These are phyloP conservation scores for Acrocephalus scirpaceus DNA, from an alignment of 2,797 vertebrate genomes.

Conservation along the genomic window DNA sequence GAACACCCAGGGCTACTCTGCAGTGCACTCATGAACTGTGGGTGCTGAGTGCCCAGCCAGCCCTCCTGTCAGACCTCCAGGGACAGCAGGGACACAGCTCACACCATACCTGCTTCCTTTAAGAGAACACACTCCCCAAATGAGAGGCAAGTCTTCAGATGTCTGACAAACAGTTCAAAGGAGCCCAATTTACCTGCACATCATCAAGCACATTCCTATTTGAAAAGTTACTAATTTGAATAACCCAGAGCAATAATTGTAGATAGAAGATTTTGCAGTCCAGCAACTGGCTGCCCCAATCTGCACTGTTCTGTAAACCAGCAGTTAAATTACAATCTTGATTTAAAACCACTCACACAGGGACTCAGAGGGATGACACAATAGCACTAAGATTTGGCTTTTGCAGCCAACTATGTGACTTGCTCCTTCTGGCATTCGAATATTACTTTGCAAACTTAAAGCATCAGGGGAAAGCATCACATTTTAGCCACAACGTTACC, in stretches of 20 bases:
- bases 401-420: neutral
- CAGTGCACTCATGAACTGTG: neutral
- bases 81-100: neutral
- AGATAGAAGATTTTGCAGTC: neutral
- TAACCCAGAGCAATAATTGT: neutral
- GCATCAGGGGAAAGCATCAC: neutral
- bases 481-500: neutral
- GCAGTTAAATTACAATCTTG: neutral
- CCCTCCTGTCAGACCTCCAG: neutral
- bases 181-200: neutral
- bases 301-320: neutral
- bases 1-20: too few relatives aligned
- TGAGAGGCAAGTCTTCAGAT: neutral
- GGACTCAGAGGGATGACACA: neutral
- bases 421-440: neutral
- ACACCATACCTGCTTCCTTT: neutral
- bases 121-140: neutral
- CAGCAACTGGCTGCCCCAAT: neutral
- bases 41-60: neutral
- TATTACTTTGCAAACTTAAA: neutral
- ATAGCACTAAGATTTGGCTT: neutral
- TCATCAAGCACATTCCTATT: neutral
- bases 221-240: neutral
- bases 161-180: neutral
- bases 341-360: neutral